These are phyloP conservation scores for Coryphaenoides rupestris DNA, from an alignment of 2,113 vertebrate species.

Conservation along the genomic window DNA sequence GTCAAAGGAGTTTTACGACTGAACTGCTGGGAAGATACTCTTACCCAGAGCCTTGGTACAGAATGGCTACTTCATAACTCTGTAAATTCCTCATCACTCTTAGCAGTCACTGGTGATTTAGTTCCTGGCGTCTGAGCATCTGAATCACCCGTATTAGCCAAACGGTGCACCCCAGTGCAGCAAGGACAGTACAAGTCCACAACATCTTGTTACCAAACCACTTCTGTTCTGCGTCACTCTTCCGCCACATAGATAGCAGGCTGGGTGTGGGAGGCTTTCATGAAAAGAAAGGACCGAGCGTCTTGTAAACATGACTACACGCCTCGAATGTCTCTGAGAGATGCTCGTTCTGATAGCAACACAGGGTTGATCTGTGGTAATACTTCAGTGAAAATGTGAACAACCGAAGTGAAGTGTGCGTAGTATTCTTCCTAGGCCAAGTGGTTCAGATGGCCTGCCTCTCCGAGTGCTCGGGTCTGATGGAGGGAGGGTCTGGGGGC, in stretches of 20 bases:
- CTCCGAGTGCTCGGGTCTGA: conserved; percentile 67
- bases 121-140: conserved; percentile 39
- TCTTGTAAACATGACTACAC: too few relatives aligned
- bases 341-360: too few relatives aligned
- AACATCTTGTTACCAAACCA: conserved; percentile 20
- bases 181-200: conserved; percentile 31
- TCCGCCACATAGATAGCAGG: conserved; percentile 8
- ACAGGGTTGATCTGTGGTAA: too few relatives aligned
- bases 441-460: conserved; percentile 46
- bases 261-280: background rate
- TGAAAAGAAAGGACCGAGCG: too few relatives aligned
- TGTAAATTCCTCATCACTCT: conserved; percentile 22
- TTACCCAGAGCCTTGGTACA: conserved; percentile 21
- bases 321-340: too few relatives aligned
- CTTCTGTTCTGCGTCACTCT: conserved; percentile 6
- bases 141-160: conserved; percentile 37
- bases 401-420: too few relatives aligned
- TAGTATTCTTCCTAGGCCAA: too few relatives aligned
- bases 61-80: conserved; percentile 30
- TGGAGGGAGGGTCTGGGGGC: conserved; percentile 48
- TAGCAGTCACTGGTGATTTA: conserved; percentile 30
- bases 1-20: conserved; percentile 16
- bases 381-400: too few relatives aligned
- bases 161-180: conserved; percentile 13
- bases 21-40: conserved; percentile 12